Conservation (phyloP, 2,888 invertebrate genomes). For the Erebia palarica region DNA sequence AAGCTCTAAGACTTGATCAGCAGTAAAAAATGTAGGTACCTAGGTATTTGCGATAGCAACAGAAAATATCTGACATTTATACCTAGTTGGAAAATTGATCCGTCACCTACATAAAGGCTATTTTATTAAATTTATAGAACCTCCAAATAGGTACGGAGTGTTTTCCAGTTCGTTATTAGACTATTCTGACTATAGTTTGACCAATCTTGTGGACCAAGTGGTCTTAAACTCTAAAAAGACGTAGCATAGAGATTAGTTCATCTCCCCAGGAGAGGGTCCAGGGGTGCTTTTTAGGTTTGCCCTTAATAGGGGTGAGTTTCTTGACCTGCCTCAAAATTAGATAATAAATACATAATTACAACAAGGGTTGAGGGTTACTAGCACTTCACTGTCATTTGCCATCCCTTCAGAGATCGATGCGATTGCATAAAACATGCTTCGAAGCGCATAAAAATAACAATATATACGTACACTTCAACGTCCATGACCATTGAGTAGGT, state of each 20-base stretch:
- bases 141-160: too few species aligned
- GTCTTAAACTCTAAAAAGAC: not conserved
- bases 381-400: not conserved
- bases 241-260: not conserved
- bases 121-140: too few species aligned
- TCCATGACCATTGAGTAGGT: too few species aligned
- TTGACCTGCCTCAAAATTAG: slow-evolving; percentile 43
- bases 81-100: too few species aligned
- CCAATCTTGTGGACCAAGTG: not conserved
- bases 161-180: too few species aligned
- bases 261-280: not conserved
- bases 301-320: slow-evolving; percentile 36
- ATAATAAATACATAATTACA: slow-evolving; percentile 19
- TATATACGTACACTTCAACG: too few species aligned
- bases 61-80: too few species aligned
- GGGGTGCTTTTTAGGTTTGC: not conserved
- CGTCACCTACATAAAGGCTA: too few species aligned
- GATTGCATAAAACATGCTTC: slow-evolving; percentile 1
- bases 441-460: not conserved
- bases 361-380: slow-evolving; percentile 8
- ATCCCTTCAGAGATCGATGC: slow-evolving; percentile 11
- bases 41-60: too few species aligned
- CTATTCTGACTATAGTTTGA: too few species aligned
- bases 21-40: too few species aligned
- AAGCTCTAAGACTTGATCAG: too few species aligned